Evolutionary conservation across 2,888 invertebrate genomes (phyloP).

Genomic region (Andrena bucephala): DNA sequence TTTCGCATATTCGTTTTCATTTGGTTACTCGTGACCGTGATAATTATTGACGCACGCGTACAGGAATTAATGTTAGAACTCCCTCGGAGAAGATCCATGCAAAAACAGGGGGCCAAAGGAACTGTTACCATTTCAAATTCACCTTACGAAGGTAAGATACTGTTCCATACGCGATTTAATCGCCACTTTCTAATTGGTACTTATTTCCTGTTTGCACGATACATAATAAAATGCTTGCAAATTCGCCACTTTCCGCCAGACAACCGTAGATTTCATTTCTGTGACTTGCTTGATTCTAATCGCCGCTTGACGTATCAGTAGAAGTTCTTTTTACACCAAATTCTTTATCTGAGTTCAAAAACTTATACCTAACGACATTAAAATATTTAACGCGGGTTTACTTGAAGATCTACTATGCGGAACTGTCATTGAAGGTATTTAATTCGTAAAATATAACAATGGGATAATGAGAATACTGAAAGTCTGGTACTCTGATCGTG

Average conservation of each 20-base stretch:
- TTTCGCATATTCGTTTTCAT: neutral
- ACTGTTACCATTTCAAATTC: constrained; percentile 29
- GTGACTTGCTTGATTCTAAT: constrained; percentile 9
- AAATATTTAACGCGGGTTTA: neutral
- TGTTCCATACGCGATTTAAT: constrained; percentile 29
- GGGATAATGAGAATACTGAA: neutral
- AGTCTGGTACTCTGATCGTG: neutral
- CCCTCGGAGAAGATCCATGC: neutral
- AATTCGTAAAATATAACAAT: neutral
- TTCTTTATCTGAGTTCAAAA: neutral
- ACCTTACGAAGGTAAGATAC: constrained; percentile 40
- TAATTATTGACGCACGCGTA: neutral
- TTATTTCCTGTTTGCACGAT: constrained; percentile 21
- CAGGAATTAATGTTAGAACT: neutral
- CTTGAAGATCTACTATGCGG: neutral
- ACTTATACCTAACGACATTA: neutral
- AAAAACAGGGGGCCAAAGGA: neutral
- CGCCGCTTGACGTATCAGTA: neutral
- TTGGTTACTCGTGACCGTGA: neutral
- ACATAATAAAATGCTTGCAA: neutral
- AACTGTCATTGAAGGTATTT: neutral
- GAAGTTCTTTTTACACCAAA: constrained; percentile 2
- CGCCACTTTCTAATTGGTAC: constrained; percentile 49
- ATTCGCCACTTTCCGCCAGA: neutral
- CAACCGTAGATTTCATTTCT: neutral